Evolutionary conservation across 2,797 vertebrate genomes (phyloP).

Genomic region (Philypnodon macrostomus): DNA sequence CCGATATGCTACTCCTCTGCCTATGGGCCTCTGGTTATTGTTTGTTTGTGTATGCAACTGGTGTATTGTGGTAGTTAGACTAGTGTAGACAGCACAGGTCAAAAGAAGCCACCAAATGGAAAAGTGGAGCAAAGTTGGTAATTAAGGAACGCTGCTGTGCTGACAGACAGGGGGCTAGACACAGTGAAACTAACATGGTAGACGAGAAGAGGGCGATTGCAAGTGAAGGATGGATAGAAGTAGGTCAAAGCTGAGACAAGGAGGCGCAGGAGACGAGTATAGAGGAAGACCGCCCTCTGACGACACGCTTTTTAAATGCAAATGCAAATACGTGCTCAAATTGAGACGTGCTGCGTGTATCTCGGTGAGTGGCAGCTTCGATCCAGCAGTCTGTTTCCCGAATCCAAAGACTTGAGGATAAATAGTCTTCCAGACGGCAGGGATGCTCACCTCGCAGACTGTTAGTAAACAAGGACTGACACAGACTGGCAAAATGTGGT

Average conservation of each 20-base stretch:
- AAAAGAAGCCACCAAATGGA: constrained; percentile 13
- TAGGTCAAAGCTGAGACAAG: constrained; percentile 70
- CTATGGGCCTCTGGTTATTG: background rate
- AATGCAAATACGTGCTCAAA: background rate
- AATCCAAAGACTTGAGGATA: constrained; percentile 63
- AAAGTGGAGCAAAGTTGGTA: constrained; percentile 40
- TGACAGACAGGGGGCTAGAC: constrained; percentile 39
- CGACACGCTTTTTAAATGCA: constrained; percentile 11
- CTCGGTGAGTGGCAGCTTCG: constrained; percentile 68
- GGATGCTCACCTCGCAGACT: constrained; percentile 42
- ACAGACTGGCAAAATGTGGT: constrained; percentile 25
- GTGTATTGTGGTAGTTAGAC: background rate
- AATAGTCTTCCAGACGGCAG: constrained; percentile 58
- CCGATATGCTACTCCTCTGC: constrained; percentile 34
- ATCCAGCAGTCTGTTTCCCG: constrained; percentile 52
- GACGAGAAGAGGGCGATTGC: constrained; percentile 20
- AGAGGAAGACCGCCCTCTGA: constrained; percentile 22
- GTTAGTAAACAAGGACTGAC: constrained; percentile 22
- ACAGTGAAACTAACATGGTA: constrained; percentile 25
- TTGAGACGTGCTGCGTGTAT: constrained; percentile 21
- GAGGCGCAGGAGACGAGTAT: constrained; percentile 36
- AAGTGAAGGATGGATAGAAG: constrained; percentile 69
- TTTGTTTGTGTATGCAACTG: constrained; percentile 1
- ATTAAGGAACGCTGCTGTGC: constrained; percentile 41
- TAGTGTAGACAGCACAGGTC: constrained; percentile 8